Percentiles rank a stretch among this genome's conserved stretches.
Conservation (phyloP, 2,888 invertebrate species). For the Apantesis nais region DNA sequence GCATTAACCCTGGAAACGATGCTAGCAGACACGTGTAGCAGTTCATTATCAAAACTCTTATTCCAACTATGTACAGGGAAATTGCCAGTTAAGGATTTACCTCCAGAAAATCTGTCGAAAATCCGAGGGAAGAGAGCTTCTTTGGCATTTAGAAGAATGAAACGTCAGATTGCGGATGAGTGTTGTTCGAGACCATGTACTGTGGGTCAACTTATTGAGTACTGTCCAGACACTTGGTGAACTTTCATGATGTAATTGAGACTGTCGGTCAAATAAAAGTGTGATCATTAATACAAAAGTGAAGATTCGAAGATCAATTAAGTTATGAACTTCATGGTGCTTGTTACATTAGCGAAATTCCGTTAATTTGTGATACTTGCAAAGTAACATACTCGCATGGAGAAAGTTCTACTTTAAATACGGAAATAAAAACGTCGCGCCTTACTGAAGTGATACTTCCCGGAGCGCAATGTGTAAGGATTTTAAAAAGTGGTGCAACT, state of each 20-base stretch:
- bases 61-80: conserved; percentile 65
- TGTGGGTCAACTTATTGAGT: conserved; percentile 68
- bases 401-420: conserved; percentile 15
- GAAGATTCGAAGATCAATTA: conserved; percentile 22
- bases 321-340: conserved; percentile 25
- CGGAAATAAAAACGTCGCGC: conserved; percentile 24
- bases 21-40: conserved; percentile 63
- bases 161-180: conserved; percentile 65
- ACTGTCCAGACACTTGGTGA: conserved; percentile 77
- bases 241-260: conserved; percentile 11
- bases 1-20: conserved; percentile 59
- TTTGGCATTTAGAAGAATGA: conserved; percentile 58
- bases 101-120: conserved; percentile 52
- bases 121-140: conserved; percentile 64
- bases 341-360: conserved; percentile 28
- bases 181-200: conserved; percentile 71
- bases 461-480: conserved; percentile 28
- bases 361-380: conserved; percentile 7
- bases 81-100: conserved; percentile 55
- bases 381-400: neutral
- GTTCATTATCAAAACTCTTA: conserved; percentile 59
- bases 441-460: conserved; percentile 19
- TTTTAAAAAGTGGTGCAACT: conserved; percentile 35
- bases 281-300: conserved; percentile 26
- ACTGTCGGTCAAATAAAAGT: conserved; percentile 37